These are phyloP conservation scores for Recurvirostra avosetta DNA, from an alignment of 2,113 vertebrate species.

Conservation along the genomic window DNA sequence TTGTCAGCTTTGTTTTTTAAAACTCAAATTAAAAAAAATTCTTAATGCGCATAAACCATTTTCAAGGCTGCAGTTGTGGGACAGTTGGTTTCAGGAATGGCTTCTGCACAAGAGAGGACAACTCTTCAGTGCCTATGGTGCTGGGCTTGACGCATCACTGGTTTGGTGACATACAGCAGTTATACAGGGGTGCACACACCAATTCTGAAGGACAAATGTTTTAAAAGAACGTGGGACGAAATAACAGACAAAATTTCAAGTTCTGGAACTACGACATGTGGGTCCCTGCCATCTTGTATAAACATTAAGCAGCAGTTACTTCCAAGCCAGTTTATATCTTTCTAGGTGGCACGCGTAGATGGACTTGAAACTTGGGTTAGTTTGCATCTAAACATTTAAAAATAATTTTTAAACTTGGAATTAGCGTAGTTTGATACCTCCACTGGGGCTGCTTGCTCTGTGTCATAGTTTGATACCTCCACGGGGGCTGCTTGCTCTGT, in stretches of 20 bases:
- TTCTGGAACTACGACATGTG: neutral
- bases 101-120: neutral
- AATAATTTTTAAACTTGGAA: neutral
- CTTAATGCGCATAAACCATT: neutral
- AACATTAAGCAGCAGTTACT: neutral
- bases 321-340: neutral
- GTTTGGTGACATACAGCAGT: neutral
- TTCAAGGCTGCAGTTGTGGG: neutral
- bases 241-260: neutral
- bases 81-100: neutral
- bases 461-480: neutral
- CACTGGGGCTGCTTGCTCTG: neutral
- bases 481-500: neutral
- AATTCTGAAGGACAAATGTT: neutral
- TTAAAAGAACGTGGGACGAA: neutral
- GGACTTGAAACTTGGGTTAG: neutral
- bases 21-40: neutral
- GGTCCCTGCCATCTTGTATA: neutral
- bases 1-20: neutral
- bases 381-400: neutral
- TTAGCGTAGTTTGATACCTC: neutral
- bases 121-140: neutral
- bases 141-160: neutral
- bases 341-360: no score
- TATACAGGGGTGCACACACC: rapidly evolving